Evolutionary conservation across 2,888 invertebrate genomes (phyloP).

Genomic region (Dryomyza anilis): DNA sequence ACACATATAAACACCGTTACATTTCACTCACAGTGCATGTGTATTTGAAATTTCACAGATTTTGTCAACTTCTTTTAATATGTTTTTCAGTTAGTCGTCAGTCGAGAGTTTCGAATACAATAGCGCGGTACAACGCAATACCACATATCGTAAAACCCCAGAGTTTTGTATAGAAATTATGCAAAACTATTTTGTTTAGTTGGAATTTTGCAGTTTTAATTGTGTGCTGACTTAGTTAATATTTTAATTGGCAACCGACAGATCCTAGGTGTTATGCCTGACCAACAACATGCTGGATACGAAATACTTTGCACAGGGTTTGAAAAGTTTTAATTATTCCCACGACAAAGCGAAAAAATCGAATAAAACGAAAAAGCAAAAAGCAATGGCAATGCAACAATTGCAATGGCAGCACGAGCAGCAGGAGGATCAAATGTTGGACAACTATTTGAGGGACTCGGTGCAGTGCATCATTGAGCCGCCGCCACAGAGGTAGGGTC

Average conservation of each 20-base stretch:
- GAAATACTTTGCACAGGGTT: constrained; percentile 16
- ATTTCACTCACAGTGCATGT: too few relatives aligned
- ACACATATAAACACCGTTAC: not conserved
- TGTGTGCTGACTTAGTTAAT: too few relatives aligned
- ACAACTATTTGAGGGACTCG: constrained; percentile 49
- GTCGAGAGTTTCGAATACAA: not conserved
- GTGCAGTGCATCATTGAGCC: constrained; percentile 51
- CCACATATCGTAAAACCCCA: not conserved
- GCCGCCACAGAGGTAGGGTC: constrained; percentile 42
- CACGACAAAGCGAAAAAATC: constrained; percentile 22
- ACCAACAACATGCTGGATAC: constrained; percentile 10
- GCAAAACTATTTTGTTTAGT: too few relatives aligned
- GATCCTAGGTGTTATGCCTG: too few relatives aligned
- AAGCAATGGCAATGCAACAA: too few relatives aligned
- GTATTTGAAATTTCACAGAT: too few relatives aligned
- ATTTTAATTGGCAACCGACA: too few relatives aligned
- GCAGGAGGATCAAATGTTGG: constrained; percentile 35
- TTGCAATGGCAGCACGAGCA: not conserved
- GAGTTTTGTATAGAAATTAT: too few relatives aligned
- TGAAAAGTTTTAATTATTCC: constrained; percentile 29
- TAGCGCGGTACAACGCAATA: not conserved
- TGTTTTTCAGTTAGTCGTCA: not conserved
- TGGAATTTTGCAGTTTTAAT: too few relatives aligned
- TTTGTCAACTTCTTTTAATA: too few relatives aligned
- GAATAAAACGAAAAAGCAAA: too few relatives aligned